A percentile compares a stretch with the other conserved stretches of the same genome.
These are phyloP conservation scores for Polietes domitor DNA, from an alignment of 2,888 invertebrate genomes.

Conservation along the genomic window DNA sequence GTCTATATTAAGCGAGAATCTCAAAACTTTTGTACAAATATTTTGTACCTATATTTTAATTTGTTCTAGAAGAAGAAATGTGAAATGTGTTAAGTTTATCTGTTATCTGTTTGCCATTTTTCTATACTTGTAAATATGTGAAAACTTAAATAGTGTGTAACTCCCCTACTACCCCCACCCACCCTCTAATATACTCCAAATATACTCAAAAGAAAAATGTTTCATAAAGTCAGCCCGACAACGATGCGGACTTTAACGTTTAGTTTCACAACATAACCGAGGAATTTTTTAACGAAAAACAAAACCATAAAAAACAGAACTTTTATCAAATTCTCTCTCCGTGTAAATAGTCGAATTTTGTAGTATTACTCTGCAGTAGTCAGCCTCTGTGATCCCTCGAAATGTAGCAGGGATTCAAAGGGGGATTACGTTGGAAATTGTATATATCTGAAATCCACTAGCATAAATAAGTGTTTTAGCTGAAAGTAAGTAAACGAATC, in stretches of 20 bases:
- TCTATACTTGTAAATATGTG: conserved; percentile 1
- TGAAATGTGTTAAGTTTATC: conserved; percentile 37
- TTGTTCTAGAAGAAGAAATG: conserved; percentile 25
- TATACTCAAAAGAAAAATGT: not conserved
- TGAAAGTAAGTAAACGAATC: not conserved
- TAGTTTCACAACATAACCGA: conserved; percentile 14
- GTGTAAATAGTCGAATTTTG: conserved; percentile 43
- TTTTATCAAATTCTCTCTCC: conserved; percentile 22
- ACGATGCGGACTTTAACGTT: not conserved
- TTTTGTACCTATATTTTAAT: conserved; percentile 62
- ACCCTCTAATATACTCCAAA: not conserved
- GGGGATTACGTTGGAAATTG: not conserved
- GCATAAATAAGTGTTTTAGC: not conserved
- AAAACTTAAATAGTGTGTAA: not conserved
- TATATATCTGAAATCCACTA: not conserved
- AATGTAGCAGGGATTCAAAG: not conserved
- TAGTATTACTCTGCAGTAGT: not conserved
- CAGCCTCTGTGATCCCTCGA: no score
- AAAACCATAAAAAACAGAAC: not conserved
- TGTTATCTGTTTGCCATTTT: not conserved
- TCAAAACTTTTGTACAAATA: conserved; percentile 62
- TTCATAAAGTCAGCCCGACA: not conserved
- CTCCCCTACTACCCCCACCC: not conserved
- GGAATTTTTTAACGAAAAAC: conserved; percentile 33
- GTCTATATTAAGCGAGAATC: not conserved